Conservation (phyloP, 2,888 invertebrate genomes). For the Spilosoma lubricipeda region DNA sequence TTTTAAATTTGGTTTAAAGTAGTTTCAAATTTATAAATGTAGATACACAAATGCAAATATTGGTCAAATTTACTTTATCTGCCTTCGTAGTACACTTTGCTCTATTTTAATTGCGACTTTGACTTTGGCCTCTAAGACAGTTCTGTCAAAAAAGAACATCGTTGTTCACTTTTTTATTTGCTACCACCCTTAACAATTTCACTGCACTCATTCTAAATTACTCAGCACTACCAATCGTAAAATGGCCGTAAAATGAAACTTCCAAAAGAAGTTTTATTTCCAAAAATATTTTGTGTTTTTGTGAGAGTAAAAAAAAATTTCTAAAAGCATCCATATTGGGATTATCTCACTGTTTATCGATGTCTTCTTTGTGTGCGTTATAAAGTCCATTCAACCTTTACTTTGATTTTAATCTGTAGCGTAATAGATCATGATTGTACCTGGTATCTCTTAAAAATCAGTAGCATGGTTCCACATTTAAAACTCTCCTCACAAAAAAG, state of each 20-base stretch:
- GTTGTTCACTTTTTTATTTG: neutral
- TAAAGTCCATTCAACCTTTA: slow-evolving; percentile 48
- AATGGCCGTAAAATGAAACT: slow-evolving; percentile 31
- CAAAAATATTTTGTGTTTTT: slow-evolving; percentile 27
- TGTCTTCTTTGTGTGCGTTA: slow-evolving; percentile 48
- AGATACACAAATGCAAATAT: no score
- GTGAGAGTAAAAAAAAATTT: slow-evolving; percentile 37
- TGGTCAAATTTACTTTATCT: no score
- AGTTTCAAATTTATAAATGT: no score
- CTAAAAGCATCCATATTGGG: slow-evolving; percentile 46
- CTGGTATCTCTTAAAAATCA: slow-evolving; percentile 30
- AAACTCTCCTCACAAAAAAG: neutral
- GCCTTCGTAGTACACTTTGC: neutral
- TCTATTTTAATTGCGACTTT: neutral
- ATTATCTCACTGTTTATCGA: slow-evolving; percentile 59
- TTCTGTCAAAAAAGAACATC: neutral
- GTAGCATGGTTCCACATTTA: neutral
- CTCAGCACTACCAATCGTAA: slow-evolving; percentile 14
- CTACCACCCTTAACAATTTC: neutral
- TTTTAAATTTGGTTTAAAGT: no score
- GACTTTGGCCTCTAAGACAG: neutral
- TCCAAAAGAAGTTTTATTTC: slow-evolving; percentile 40
- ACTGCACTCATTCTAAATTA: neutral
- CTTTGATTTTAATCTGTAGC: slow-evolving; percentile 41
- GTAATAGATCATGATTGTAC: slow-evolving; percentile 42